A percentile compares a stretch with the other conserved stretches of the same genome.
Evolutionary conservation across 2,113 vertebrate genomes (phyloP).

Genomic region (Boleophthalmus pectinirostris): DNA sequence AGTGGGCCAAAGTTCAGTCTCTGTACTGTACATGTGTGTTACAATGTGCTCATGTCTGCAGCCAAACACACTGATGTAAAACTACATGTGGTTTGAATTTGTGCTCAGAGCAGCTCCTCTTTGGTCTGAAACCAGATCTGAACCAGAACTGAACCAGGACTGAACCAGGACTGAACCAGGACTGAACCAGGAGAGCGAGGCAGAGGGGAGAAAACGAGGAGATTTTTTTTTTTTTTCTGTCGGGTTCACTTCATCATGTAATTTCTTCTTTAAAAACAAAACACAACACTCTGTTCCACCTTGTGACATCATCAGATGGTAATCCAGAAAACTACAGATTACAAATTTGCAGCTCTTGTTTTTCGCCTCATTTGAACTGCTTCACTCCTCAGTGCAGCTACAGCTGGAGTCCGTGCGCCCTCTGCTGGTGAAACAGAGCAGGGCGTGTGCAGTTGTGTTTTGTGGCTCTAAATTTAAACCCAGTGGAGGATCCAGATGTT

Average conservation of each 20-base stretch:
- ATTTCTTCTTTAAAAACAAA: too few relatives aligned
- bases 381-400: not conserved
- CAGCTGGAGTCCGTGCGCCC: not conserved
- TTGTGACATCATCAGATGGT: too few relatives aligned
- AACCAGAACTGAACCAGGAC: not conserved
- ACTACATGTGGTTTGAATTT: not conserved
- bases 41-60: not conserved
- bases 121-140: not conserved
- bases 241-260: too few relatives aligned
- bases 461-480: not conserved
- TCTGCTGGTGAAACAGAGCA: not conserved
- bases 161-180: not conserved
- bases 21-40: not conserved
- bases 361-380: not conserved
- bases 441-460: too few relatives aligned
- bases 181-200: not conserved
- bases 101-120: not conserved
- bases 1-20: not conserved
- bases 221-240: not conserved
- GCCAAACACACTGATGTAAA: not conserved
- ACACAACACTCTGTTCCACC: too few relatives aligned
- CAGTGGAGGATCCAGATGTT: slow-evolving; percentile 8
- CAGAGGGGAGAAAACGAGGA: not conserved
- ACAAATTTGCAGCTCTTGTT: not conserved
- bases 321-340: not conserved